These are phyloP conservation scores for Smutsia gigantea DNA, from an alignment of 2,797 vertebrate species.

Conservation along the genomic window DNA sequence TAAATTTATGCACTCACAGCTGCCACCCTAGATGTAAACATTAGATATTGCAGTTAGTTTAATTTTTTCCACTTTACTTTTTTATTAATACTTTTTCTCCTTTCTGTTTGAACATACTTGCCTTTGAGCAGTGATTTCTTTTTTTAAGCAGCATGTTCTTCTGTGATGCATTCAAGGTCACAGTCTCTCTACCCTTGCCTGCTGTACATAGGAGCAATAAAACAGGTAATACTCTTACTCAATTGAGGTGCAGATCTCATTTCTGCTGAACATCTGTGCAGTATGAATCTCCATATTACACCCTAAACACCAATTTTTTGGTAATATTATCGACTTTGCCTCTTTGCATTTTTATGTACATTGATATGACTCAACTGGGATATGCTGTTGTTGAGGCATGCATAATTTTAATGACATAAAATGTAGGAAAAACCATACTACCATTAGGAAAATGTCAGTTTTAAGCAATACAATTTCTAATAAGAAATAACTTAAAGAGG, in stretches of 20 bases:
- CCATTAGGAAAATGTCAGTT: conserved; percentile 60
- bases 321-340: conserved; percentile 73
- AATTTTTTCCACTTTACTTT: not conserved
- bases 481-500: conserved; percentile 60
- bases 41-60: not conserved
- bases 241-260: conserved; percentile 68
- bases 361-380: conserved; percentile 66
- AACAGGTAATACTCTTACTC: conserved; percentile 63
- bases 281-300: conserved; percentile 66
- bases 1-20: not conserved
- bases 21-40: not conserved
- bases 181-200: conserved; percentile 44
- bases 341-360: conserved; percentile 80
- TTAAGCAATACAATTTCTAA: conserved; percentile 61
- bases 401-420: conserved; percentile 74
- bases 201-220: conserved; percentile 65
- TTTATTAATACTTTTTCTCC: not conserved
- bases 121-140: conserved; percentile 32
- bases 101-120: not conserved
- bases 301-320: conserved; percentile 69
- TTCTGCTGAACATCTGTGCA: conserved; percentile 79
- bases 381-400: conserved; percentile 26
- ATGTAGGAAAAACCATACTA: conserved; percentile 40
- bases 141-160: conserved; percentile 29
- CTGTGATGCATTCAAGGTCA: conserved; percentile 63